Evolutionary conservation across 2,113 vertebrate species (phyloP), one percentile per base, ranked within the genome.

Genomic region (Chinchilla lanigera): DNA sequence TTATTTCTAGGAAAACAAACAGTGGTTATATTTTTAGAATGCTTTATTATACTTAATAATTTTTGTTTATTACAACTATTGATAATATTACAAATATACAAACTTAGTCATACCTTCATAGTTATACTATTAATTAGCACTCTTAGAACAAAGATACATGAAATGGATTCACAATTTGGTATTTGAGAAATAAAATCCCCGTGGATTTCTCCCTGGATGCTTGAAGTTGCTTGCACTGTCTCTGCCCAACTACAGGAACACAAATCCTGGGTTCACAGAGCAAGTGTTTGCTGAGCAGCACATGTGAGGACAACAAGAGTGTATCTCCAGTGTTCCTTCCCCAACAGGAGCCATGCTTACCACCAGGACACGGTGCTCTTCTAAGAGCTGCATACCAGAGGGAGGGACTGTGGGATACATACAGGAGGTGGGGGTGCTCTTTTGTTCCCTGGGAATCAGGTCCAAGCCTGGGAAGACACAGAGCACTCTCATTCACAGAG

Each of bases 341-440:
- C 5, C 24, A 77, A 13, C 7, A 28, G 12, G 24, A 47, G 24
- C 11, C 44, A 3, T 28, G 6, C 28, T 75, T 10, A 47, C 12
- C 41, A 7, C 41, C 6, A 30, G 67, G 26, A 47, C 2, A 16
- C 24, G 6, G 2, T 26, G 12, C 24, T 47, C 26, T 77, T 16
- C 4, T 24, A 24, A 77, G 11, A 77, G 41, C 41, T 47, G 26
- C 2, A 1, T 77, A 30, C 4, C 5, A 0, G 24, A 30, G 26
- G 73, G 13, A 47, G 11, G 12, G 5, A 14, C 26, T 41, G 26
- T 28, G 26, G 44, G 12, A 0, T 7, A 16, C 2, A 30, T 1
- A 47, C 71, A 28, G 73, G 0, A 47, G n/a, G 17, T 38, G 2
- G 12, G 38, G 9, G 26, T 50, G 24, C 13, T 77, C 10, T 12